phyloP scores from a whole-genome alignment of 2,797 vertebrate species.

The Micropoecilia bifurca region DNA sequence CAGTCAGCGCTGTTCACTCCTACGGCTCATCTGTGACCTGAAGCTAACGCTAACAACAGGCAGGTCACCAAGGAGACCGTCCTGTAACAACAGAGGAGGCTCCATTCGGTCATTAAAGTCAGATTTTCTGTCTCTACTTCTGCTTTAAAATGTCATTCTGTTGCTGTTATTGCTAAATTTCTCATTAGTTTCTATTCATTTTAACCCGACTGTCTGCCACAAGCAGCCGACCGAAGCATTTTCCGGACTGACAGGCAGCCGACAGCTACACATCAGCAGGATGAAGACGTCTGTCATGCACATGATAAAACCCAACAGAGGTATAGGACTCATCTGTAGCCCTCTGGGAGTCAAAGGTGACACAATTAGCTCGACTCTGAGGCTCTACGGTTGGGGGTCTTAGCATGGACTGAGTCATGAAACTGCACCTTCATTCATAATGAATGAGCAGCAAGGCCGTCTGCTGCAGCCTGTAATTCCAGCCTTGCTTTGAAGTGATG shows the following conservation, averaged over 20 bases:
- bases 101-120: conserved; percentile 71
- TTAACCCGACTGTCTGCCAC: conserved; percentile 14
- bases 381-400: conserved; percentile 22
- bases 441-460: conserved; percentile 72
- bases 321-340: conserved; percentile 38
- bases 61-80: conserved; percentile 66
- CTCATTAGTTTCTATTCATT: conserved; percentile 11
- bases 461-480: conserved; percentile 66
- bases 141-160: conserved; percentile 57
- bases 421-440: conserved; percentile 76
- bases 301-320: conserved; percentile 68
- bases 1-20: conserved; percentile 53
- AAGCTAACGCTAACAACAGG: conserved; percentile 69
- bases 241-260: conserved; percentile 24
- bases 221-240: not conserved
- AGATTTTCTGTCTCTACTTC: conserved; percentile 64
- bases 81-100: conserved; percentile 72
- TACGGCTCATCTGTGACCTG: conserved; percentile 61
- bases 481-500: conserved; percentile 68
- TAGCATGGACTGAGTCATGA: conserved; percentile 71
- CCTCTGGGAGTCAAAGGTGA: conserved; percentile 63
- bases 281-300: conserved; percentile 65
- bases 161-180: conserved; percentile 35
- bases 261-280: conserved; percentile 51
- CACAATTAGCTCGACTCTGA: conserved; percentile 66